Conservation (phyloP, 2,888 invertebrate species). For the Embidobia sp. region DNA sequence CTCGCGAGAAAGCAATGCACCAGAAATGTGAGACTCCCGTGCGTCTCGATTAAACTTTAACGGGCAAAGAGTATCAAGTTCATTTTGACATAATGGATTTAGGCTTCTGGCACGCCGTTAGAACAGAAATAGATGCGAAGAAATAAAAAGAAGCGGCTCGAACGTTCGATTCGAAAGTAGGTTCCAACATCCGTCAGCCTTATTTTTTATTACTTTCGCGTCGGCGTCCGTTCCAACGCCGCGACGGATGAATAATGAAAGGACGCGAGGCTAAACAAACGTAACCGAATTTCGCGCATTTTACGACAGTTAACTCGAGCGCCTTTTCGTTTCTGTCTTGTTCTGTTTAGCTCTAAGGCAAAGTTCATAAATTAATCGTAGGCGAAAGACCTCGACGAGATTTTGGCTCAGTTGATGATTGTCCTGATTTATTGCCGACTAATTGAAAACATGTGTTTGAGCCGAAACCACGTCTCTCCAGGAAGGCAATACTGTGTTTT, state of each 20-base stretch:
- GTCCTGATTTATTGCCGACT: conserved; percentile 79
- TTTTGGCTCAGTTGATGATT: conserved; percentile 73
- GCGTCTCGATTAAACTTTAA: conserved; percentile 7
- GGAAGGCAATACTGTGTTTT: conserved; percentile 80
- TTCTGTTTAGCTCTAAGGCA: conserved; percentile 34
- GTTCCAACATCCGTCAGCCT: conserved; percentile 25
- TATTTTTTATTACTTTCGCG: conserved; percentile 21
- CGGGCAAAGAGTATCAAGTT: conserved; percentile 24
- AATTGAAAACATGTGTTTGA: conserved; percentile 75
- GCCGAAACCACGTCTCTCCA: conserved; percentile 71
- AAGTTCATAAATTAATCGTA: conserved; percentile 64
- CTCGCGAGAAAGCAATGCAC: too few species aligned
- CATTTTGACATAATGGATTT: conserved; percentile 32
- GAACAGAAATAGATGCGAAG: conserved; percentile 38
- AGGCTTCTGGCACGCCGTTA: conserved; percentile 42
- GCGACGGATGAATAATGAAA: conserved; percentile 32
- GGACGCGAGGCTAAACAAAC: conserved; percentile 9
- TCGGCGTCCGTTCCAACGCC: conserved; percentile 12
- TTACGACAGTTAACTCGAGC: too few species aligned
- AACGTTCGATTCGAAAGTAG: conserved; percentile 14
- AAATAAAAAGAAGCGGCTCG: conserved; percentile 20
- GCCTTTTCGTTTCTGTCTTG: conserved; percentile 7
- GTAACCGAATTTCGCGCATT: conserved; percentile 1
- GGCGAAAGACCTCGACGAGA: conserved; percentile 68
- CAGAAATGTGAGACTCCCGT: neutral